Base-by-base conservation (phyloP, 1,140 invertebrate genomes). In the Leptinotarsa defecta region DNA sequence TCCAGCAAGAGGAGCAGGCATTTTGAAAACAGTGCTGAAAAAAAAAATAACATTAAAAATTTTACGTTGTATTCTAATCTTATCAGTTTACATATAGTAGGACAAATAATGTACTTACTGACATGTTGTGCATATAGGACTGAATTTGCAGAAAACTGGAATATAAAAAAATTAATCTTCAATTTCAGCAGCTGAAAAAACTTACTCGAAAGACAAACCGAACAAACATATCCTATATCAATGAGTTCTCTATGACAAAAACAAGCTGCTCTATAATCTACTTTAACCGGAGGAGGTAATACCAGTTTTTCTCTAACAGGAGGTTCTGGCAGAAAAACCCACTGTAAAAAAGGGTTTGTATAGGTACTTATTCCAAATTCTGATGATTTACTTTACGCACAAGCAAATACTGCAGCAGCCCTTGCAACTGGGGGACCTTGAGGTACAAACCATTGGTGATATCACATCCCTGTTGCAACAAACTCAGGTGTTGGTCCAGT, bases 161-260 rank as follows among this genome's bases (percentile, higher is more conserved):
- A 94, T 82, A 85, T 86, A 86, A 83, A 81, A 77, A 79, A 64
- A 78, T 76, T 61, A 76, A 74, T 76, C 5, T 15, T 19, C 63
- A 57, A 57, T 17, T 43, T 43, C 34, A 43, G 8, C 8, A 11
- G 5, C 4, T 79, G 52, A 80, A 79, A 72, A 76, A 68, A 87
- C 91, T 90, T 88, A 96, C 95, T 95, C 82, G 96, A 98, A 27
- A 99, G 88, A 87, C 98, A 99, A 74, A 99, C 94, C 4, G 98
- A 99, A 86, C 97, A 99, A 17, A 99, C 97, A 86, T 95, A 98
- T 71, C 96, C 98, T 82, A 98, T 94, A 82, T 98, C 96, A 67
- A 99, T 94, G 48, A 99, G 89, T 82, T 96, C 95, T n/a, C 96
- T 88, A 87, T 99, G 98, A 85, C 98, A 99, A 88, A 99, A 99